phyloP scores from a whole-genome alignment of 2,113 vertebrate species.

The Hypocryptadius cinnamomeus region DNA sequence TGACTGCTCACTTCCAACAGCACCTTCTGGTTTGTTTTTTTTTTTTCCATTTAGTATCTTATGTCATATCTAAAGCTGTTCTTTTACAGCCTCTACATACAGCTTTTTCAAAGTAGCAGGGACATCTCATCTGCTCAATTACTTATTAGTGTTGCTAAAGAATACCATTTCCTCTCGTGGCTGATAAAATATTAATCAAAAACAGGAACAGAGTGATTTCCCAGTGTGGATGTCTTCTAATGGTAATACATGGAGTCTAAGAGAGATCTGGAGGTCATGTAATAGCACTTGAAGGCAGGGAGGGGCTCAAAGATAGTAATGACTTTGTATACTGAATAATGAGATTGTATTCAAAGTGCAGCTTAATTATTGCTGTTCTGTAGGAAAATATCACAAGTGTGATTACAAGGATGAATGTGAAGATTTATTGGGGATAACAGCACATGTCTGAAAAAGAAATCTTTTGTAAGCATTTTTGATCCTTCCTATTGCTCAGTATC shows the following conservation, averaged over 20 bases:
- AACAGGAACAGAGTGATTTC: constrained; percentile 88
- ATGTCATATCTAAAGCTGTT: not conserved
- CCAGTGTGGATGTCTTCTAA: constrained; percentile 86
- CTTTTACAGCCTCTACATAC: constrained; percentile 20
- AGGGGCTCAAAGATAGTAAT: constrained; percentile 71
- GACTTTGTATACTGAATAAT: constrained; percentile 60
- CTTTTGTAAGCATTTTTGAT: not conserved
- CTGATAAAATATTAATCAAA: constrained; percentile 97
- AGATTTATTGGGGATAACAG: not conserved
- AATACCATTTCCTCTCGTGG: constrained; percentile 89
- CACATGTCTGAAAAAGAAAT: not conserved
- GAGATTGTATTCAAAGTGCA: constrained; percentile 31
- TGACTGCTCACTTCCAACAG: not conserved
- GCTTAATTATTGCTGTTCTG: not conserved
- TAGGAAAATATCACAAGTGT: not conserved
- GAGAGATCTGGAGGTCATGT: constrained; percentile 82
- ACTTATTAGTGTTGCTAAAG: constrained; percentile 89
- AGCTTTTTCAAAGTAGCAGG: constrained; percentile 52
- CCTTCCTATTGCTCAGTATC: not conserved
- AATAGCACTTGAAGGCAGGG: constrained; percentile 79
- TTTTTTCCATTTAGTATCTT: not conserved
- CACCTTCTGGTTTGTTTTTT: not conserved
- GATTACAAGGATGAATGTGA: not conserved
- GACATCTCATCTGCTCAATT: constrained; percentile 78
- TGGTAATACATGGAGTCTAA: constrained; percentile 77